These are phyloP conservation scores for Trinectes maculatus DNA, from an alignment of 2,113 vertebrate genomes.

Conservation along the genomic window DNA sequence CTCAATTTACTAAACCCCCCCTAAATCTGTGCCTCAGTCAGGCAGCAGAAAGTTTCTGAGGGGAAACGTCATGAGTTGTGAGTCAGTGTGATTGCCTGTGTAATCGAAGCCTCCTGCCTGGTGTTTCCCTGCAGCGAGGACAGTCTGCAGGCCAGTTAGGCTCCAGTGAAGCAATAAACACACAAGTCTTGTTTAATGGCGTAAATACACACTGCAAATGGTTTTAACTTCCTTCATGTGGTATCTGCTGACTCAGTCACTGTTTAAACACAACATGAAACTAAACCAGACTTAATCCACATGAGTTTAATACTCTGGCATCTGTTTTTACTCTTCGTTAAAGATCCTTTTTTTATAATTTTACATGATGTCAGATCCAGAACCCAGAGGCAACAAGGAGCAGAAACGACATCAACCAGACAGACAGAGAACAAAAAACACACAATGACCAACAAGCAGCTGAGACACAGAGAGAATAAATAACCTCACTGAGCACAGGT, in stretches of 20 bases:
- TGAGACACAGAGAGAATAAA: no score
- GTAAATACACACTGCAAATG: conserved; percentile 2
- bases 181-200: conserved; percentile 26
- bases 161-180: conserved; percentile 16
- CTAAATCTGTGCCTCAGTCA: not conserved
- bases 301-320: no score
- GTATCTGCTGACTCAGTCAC: not conserved
- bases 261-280: not conserved
- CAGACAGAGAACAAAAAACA: no score
- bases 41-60: not conserved
- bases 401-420: no score
- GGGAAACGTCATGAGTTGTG: conserved; percentile 19
- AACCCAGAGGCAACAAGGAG: no score
- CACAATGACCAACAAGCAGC: no score
- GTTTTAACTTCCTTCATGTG: conserved; percentile 3
- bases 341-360: no score
- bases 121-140: not conserved
- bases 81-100: conserved; percentile 23
- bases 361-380: no score
- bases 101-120: conserved; percentile 25
- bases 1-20: no score
- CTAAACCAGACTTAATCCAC: not conserved
- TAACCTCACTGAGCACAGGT: no score
- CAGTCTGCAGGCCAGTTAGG: no score
- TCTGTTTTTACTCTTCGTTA: not conserved